These are phyloP conservation scores for Tipula unca DNA, from an alignment of 2,888 invertebrate species.

Conservation along the genomic window DNA sequence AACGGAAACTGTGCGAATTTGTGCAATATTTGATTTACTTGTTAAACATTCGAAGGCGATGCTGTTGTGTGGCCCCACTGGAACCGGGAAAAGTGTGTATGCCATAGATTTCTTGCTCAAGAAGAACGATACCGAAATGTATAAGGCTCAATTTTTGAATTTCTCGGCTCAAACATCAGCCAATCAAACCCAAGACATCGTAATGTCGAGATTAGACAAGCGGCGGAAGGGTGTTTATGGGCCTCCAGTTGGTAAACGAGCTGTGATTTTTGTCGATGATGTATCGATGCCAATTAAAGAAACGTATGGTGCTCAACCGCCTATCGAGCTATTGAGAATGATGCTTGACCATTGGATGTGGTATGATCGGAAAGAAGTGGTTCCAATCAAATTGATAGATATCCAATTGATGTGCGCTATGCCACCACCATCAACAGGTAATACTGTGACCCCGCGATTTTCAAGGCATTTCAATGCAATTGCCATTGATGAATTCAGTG, in stretches of 20 bases:
- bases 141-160: conserved; percentile 78
- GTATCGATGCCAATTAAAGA: conserved; percentile 85
- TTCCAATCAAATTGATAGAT: conserved; percentile 72
- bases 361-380: conserved; percentile 77
- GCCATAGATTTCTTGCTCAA: conserved; percentile 74
- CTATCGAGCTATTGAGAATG: conserved; percentile 84
- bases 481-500: conserved; percentile 83
- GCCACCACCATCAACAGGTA: conserved; percentile 71
- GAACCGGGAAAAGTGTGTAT: conserved; percentile 91
- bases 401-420: conserved; percentile 84
- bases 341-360: conserved; percentile 85
- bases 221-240: conserved; percentile 88
- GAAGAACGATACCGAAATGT: conserved; percentile 66
- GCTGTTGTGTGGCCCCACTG: conserved; percentile 87
- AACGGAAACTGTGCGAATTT: conserved; percentile 78
- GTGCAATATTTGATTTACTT: conserved; percentile 67
- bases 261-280: conserved; percentile 90
- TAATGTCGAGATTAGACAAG: conserved; percentile 90
- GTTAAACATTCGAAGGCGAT: conserved; percentile 74
- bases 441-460: conserved; percentile 76
- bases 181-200: conserved; percentile 88
- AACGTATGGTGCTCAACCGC: conserved; percentile 87
- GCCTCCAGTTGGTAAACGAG: conserved; percentile 81
- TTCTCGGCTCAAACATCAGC: conserved; percentile 93
- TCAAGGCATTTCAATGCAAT: conserved; percentile 78